Conservation (phyloP, 2,797 vertebrate genomes). For the Silurus aristotelis region DNA sequence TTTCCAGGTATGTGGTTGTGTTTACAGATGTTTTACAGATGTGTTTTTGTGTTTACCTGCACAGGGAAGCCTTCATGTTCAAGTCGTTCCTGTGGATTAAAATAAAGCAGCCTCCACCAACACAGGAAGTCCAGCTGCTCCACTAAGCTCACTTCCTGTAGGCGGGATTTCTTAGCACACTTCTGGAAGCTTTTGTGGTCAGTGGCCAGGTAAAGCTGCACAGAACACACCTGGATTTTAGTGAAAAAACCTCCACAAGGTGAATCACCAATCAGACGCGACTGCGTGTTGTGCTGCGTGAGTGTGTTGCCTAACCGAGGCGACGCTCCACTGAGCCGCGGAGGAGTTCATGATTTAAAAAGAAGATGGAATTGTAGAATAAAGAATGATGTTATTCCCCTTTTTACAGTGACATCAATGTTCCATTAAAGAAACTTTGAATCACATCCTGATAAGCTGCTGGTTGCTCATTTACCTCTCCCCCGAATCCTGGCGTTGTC, state of each 20-base stretch:
- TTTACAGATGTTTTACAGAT: background rate
- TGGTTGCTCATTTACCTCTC: slow-evolving; percentile 73
- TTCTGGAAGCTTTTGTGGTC: slow-evolving; percentile 80
- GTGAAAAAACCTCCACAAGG: background rate
- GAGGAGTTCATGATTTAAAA: background rate
- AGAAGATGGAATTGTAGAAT: background rate
- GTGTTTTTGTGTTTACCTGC: slow-evolving; percentile 71
- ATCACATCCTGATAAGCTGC: background rate
- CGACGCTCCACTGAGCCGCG: background rate
- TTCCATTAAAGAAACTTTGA: background rate
- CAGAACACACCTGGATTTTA: background rate
- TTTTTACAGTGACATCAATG: background rate
- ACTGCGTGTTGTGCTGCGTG: too few species aligned
- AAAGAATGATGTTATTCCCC: background rate
- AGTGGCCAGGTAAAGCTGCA: slow-evolving; percentile 86
- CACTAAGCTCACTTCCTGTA: slow-evolving; percentile 84
- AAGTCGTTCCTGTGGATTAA: slow-evolving; percentile 85
- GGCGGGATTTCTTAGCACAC: slow-evolving; percentile 78
- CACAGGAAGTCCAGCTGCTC: slow-evolving; percentile 73
- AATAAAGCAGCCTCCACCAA: slow-evolving; percentile 79
- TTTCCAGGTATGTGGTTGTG: background rate
- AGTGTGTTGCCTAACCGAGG: accelerated
- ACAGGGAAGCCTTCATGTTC: slow-evolving; percentile 85
- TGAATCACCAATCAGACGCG: background rate
- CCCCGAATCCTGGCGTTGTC: slow-evolving; percentile 76